Evolutionary conservation across 2,113 vertebrate species (phyloP).

Genomic region (Scomber japonicus): DNA sequence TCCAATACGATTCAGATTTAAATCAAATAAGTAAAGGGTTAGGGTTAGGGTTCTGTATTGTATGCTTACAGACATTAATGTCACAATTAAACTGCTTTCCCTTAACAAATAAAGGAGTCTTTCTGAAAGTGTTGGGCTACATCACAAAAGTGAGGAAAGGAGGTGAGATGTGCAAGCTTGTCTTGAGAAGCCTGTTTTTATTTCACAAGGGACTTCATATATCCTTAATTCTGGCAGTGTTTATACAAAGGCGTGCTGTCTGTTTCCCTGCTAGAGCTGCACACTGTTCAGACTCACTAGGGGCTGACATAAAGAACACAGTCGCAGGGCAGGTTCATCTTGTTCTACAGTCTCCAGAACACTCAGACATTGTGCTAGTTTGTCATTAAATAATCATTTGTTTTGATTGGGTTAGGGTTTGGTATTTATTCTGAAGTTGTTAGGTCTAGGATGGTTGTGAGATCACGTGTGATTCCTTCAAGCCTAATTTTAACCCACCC

Average conservation of each 20-base stretch:
- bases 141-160: too few relatives aligned
- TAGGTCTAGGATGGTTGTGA: conserved; percentile 28
- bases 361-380: conserved; percentile 33
- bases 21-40: too few relatives aligned
- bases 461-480: conserved; percentile 33
- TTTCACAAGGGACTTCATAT: conserved; percentile 35
- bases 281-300: conserved; percentile 42
- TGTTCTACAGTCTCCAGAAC: conserved; percentile 41
- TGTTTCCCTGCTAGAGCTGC: conserved; percentile 32
- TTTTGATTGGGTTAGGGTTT: conserved; percentile 11
- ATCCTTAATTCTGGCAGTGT: conserved; percentile 31
- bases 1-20: too few relatives aligned
- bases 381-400: conserved; percentile 51
- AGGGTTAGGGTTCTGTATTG: too few relatives aligned
- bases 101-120: neutral
- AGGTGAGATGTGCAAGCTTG: neutral
- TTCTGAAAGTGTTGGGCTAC: too few relatives aligned
- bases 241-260: conserved; percentile 30
- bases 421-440: conserved; percentile 5
- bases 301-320: conserved; percentile 52
- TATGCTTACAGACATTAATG: too few relatives aligned
- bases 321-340: conserved; percentile 43
- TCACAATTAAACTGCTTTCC: conserved; percentile 15
- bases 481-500: conserved; percentile 37
- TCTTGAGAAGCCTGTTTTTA: conserved; percentile 34